phyloP scores from a whole-genome alignment of 2,113 vertebrate species.

The Chaetodon auriga region DNA sequence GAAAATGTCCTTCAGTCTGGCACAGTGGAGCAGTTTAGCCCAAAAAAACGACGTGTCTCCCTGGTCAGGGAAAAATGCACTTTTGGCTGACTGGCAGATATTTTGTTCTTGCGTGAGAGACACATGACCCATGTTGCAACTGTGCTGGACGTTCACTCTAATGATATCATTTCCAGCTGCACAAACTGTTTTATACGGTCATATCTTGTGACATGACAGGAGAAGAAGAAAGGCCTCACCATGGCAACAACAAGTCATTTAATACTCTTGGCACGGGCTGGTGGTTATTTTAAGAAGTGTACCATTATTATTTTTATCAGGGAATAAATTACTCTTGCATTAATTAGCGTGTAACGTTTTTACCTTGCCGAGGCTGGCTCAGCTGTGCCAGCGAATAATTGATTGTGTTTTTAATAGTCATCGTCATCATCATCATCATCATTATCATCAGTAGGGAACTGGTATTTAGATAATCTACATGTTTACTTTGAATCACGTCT shows the following conservation, averaged over 20 bases:
- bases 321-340: background rate
- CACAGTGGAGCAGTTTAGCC: conserved; percentile 23
- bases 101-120: conserved; percentile 29
- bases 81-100: conserved; percentile 37
- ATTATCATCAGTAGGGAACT: background rate
- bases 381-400: background rate
- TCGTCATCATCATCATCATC: background rate
- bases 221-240: conserved; percentile 48
- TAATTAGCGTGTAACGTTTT: background rate
- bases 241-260: conserved; percentile 67
- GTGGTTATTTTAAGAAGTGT: conserved; percentile 57
- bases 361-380: background rate
- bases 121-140: conserved; percentile 13
- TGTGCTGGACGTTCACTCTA: conserved; percentile 4
- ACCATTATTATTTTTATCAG: conserved; percentile 9
- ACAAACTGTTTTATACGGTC: conserved; percentile 29
- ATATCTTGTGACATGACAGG: conserved; percentile 38
- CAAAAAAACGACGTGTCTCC: conserved; percentile 31
- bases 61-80: background rate
- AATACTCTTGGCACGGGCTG: conserved; percentile 24
- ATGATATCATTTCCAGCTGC: conserved; percentile 38
- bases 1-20: conserved; percentile 45
- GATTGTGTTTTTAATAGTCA: background rate
- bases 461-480: conserved; percentile 11
- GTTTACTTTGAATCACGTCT: background rate